phyloP scores from a whole-genome alignment of 2,888 invertebrate genomes.

The Apoda limacodes region DNA sequence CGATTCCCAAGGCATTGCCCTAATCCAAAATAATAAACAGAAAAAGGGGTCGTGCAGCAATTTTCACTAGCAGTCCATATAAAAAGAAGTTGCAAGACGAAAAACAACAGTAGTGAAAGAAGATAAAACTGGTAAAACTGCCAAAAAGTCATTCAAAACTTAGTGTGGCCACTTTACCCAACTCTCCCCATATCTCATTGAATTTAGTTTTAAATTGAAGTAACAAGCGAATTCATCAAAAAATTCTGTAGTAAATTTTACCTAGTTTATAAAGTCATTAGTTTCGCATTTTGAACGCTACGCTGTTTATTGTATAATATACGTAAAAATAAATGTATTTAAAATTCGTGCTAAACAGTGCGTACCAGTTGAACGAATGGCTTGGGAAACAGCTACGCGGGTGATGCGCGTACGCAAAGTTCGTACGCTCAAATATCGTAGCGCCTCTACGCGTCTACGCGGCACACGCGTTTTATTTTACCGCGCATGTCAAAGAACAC shows the following conservation, averaged over 20 bases:
- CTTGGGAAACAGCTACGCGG: background rate
- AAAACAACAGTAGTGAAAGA: slow-evolving; percentile 8
- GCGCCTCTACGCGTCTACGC: background rate
- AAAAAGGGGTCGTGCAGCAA: slow-evolving; percentile 11
- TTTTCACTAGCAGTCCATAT: slow-evolving; percentile 11
- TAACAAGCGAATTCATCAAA: too few relatives aligned
- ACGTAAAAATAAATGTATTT: too few relatives aligned
- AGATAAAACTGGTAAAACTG: too few relatives aligned
- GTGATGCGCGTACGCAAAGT: too few relatives aligned
- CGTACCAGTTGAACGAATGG: too few relatives aligned
- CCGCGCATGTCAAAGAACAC: slow-evolving; percentile 21
- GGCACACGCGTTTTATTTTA: slow-evolving; percentile 11
- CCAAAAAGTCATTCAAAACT: background rate
- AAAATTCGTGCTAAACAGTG: too few relatives aligned
- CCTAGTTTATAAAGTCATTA: too few relatives aligned
- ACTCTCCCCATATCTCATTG: background rate
- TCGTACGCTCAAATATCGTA: too few relatives aligned
- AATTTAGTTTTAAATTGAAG: too few relatives aligned
- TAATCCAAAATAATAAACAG: slow-evolving; percentile 7
- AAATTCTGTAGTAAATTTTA: too few relatives aligned
- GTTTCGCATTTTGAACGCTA: too few relatives aligned
- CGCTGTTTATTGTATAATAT: too few relatives aligned
- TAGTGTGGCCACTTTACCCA: background rate
- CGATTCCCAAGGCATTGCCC: slow-evolving; percentile 11
- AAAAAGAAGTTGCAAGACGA: slow-evolving; percentile 4